phyloP scores from a whole-genome alignment of 2,113 vertebrate genomes.

The Lathamus discolor region DNA sequence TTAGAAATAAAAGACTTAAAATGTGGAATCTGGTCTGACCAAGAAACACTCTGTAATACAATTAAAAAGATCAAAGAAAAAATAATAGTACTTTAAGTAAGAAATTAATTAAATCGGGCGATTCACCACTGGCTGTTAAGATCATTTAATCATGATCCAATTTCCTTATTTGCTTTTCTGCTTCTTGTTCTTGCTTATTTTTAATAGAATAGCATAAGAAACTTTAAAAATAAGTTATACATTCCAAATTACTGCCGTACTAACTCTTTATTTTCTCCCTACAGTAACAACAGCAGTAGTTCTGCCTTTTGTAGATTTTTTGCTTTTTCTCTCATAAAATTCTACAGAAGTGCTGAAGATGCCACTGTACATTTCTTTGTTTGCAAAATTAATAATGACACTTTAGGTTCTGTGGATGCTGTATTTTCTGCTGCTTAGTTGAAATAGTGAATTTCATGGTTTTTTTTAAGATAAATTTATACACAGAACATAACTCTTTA shows the following conservation, averaged over 20 bases:
- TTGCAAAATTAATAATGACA: background rate
- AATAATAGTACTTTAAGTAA: constrained; percentile 49
- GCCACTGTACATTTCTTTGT: background rate
- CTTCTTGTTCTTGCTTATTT: constrained; percentile 24
- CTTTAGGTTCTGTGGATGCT: background rate
- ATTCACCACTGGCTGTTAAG: constrained; percentile 30
- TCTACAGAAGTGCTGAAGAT: background rate
- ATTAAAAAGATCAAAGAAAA: constrained; percentile 53
- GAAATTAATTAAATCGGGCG: constrained; percentile 34
- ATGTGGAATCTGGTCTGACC: background rate
- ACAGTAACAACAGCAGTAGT: background rate
- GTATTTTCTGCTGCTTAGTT: background rate
- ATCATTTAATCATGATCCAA: constrained; percentile 17
- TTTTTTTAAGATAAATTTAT: background rate
- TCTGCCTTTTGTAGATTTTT: background rate
- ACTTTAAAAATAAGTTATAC: background rate
- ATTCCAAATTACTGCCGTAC: background rate
- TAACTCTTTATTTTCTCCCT: background rate
- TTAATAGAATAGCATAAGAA: background rate
- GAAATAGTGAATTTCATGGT: background rate
- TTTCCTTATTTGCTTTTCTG: constrained; percentile 42
- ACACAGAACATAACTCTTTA: background rate
- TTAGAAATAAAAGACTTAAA: background rate
- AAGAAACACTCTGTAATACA: constrained; percentile 24
- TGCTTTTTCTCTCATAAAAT: background rate